Percentiles rank a stretch among this genome's conserved stretches.
phyloP scores from a whole-genome alignment of 2,888 invertebrate species.

The Deroplatys truncata region DNA sequence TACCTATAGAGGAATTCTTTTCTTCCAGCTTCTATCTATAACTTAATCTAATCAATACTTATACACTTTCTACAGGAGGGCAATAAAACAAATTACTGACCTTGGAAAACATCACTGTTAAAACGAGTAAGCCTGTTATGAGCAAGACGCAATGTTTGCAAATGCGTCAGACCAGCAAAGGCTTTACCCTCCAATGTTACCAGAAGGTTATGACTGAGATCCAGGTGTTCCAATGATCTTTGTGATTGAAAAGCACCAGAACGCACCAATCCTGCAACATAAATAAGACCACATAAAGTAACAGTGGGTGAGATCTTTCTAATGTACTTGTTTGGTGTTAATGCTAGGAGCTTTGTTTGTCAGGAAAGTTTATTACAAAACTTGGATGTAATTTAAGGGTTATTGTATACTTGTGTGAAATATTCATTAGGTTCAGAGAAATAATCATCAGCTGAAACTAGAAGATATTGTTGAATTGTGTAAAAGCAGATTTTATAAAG shows the following conservation, averaged over 20 bases:
- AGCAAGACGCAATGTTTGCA: constrained; percentile 67
- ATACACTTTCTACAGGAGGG: too few species aligned
- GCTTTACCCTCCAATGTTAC: constrained; percentile 71
- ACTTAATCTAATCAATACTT: too few species aligned
- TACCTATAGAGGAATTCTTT: too few species aligned
- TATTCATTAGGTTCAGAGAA: too few species aligned
- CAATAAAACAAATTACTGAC: constrained; percentile 35
- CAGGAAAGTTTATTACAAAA: neutral
- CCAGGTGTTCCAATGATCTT: constrained; percentile 65
- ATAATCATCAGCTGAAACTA: too few species aligned
- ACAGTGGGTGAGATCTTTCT: neutral
- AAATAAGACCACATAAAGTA: neutral
- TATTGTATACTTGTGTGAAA: too few species aligned
- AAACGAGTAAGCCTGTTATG: constrained; percentile 75
- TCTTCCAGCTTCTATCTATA: too few species aligned
- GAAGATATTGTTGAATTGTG: too few species aligned
- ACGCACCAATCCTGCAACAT: constrained; percentile 60
- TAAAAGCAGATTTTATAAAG: too few species aligned
- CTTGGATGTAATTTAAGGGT: neutral
- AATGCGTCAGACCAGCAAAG: constrained; percentile 61
- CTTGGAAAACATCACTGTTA: constrained; percentile 79
- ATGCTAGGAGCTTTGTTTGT: neutral
- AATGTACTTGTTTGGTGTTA: neutral
- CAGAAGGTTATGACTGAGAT: constrained; percentile 76
- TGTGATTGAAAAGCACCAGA: constrained; percentile 68